A percentile compares a stretch with the other conserved stretches of the same genome.
Evolutionary conservation across 35 echinoderm and acorn worm genomes (phyloP).

Genomic region (Apostichopus californicus): DNA sequence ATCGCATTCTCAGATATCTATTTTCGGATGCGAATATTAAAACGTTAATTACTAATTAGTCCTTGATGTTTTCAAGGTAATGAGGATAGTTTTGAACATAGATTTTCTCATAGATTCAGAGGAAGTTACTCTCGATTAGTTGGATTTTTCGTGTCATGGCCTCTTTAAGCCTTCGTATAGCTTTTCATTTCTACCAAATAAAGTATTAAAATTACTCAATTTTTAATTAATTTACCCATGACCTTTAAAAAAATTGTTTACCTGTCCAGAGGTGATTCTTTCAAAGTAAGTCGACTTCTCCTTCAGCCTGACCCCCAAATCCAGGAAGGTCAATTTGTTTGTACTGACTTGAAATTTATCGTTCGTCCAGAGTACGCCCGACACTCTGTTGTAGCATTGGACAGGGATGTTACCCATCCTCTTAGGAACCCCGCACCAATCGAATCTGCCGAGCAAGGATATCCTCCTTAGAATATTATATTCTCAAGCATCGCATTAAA

Average conservation of each 20-base stretch:
- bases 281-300: conserved; percentile 92
- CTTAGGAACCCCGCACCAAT: conserved; percentile 93
- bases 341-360: conserved; percentile 98
- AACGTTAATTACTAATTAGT: no score
- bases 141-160: no score
- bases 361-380: conserved; percentile 94
- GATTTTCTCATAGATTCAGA: no score
- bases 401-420: conserved; percentile 67
- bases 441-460: conserved; percentile 63
- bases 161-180: no score
- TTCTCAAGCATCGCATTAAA: background rate
- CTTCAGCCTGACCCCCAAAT: conserved; percentile 69
- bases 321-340: conserved; percentile 97
- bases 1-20: no score
- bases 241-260: conserved; percentile 16
- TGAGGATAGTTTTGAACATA: no score
- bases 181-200: no score
- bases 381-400: conserved; percentile 95
- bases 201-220: no score
- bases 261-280: conserved; percentile 81
- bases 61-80: no score
- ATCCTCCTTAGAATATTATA: background rate
- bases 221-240: no score
- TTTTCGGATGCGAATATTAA: no score
- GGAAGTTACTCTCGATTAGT: no score